Base-by-base conservation (phyloP, 2,797 vertebrate species). In the Sebastes taczanowskii region DNA sequence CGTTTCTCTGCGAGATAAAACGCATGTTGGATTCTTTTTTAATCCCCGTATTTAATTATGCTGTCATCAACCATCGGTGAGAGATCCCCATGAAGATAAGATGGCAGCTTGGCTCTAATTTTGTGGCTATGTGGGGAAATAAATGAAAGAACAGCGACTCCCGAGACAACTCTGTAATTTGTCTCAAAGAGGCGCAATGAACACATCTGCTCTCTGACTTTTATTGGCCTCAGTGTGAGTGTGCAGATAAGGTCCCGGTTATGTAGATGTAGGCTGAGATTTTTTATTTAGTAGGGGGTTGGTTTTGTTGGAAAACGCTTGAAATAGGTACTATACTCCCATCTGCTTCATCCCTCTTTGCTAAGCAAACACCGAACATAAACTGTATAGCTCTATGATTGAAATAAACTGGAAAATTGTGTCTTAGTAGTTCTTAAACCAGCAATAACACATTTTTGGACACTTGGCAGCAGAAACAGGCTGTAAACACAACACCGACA, bases 141-240 rank as follows among this genome's bases (percentile, higher is more conserved):
- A 88, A 84, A 92, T 88, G 80, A 91, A 79, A 90, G 85, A 87
- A 81, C 71, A 69, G 71, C 6, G 53, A 78, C 79, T 91, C 77
- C 52, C 16, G 59, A 83, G 80, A 87, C 74, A 81, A 79, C 84
- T 84, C 60, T 87, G 68, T 86, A 81, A 92, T 92, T 88, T 89
- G 81, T 85, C 86, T 85, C 29, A 83, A 82, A 86, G 84, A 82
- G 59, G 58, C 6, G 16, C 78, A 74, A 83, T 76, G 77, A 87
- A 82, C 81, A 88, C 86, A 86, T 87, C 84, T 84, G 83, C 67
- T 82, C 72, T 64, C 74, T 76, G 78, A 81, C 71, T 83, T 91
- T 84, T 80, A 88, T 71, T 80, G 84, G 70, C 75, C 76, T 79
- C 42, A 38, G 29, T 42, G 27, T 34, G 66, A 77, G 22, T 65